Conservation (phyloP, 2,888 invertebrate genomes). For the Ectobius pallidus region DNA sequence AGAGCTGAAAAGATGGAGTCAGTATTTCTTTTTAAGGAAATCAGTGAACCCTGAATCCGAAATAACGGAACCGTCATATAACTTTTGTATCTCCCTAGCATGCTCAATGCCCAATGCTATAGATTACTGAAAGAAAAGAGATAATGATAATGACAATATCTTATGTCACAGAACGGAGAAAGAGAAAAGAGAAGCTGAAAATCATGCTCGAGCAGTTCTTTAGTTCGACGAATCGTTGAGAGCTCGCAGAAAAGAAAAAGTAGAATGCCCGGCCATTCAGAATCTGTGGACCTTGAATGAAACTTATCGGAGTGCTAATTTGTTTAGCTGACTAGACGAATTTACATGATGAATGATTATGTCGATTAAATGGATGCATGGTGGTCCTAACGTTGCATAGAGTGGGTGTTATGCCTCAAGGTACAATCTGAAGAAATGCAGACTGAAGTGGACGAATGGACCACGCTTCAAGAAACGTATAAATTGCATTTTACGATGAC, state of each 20-base stretch:
- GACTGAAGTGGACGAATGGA: too few relatives aligned
- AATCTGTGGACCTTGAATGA: background rate
- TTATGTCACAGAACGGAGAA: background rate
- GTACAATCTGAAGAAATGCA: too few relatives aligned
- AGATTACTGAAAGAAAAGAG: background rate
- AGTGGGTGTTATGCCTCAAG: too few relatives aligned
- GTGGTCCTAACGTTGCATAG: too few relatives aligned
- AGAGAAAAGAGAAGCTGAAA: background rate
- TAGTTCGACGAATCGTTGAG: background rate
- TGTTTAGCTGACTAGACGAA: constrained; percentile 5
- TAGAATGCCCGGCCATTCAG: background rate
- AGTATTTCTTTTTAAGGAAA: background rate
- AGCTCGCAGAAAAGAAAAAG: background rate
- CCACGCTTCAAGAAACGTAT: too few relatives aligned
- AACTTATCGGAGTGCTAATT: background rate
- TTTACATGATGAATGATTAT: background rate
- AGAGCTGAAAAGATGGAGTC: background rate
- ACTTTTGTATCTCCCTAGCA: background rate
- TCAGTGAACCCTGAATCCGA: background rate
- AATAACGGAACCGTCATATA: background rate
- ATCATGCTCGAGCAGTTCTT: background rate
- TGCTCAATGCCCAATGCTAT: background rate
- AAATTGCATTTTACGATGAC: too few relatives aligned
- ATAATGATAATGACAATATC: background rate
- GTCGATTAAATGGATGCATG: background rate